Evolutionary conservation across 2,113 vertebrate genomes (phyloP), one percentile per base, ranked within the genome.

Genomic region (Malurus cyaneus): DNA sequence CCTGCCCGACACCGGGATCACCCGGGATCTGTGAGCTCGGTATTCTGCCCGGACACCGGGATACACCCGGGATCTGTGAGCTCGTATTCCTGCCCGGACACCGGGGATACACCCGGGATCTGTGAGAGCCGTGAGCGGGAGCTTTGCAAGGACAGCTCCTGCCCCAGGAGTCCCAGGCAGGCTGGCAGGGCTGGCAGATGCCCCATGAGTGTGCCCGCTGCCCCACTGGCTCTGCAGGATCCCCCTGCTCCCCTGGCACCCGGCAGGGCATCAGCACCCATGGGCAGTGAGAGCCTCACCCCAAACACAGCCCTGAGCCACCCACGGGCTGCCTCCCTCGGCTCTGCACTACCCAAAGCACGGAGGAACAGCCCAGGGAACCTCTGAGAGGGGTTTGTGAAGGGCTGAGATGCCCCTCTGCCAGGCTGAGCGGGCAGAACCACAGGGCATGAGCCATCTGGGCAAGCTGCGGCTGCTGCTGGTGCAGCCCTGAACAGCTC

Each of bases 221-320:
- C 66, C 32, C 50, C 8, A 18, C 3, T 4, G 2, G 5, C 83
- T 20, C 60, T 2, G 39, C 21, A 26, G 62, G 46, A 46, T 52
- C 21, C 39, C 56, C 65, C 64, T 8, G 31, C 15, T 3, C 14
- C 36, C 47, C 6, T 8, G 44, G 39, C 71, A 49, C 44, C 6
- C 0, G 0, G 34, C 80, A 23, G 25, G 47, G 52, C 17, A 13
- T 4, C 0, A 1, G 29, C 31, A 20, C 15, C 32, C 6, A 3
- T 0, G 5, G 17, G 42, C 20, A 18, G 3, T 14, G 59, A 15
- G 21, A 46, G 50, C 32, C 32, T 50, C 15, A 20, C 4, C 56
- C 29, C 50, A 26, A 0, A 0, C 14, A 3, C 73, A 32, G 50
- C 28, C 32, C n/a, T 9, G 56, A 26, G 26, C 46, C 52, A 1